Evolutionary conservation across 2,888 invertebrate species (phyloP).

Genomic region (Panzeria rudis): DNA sequence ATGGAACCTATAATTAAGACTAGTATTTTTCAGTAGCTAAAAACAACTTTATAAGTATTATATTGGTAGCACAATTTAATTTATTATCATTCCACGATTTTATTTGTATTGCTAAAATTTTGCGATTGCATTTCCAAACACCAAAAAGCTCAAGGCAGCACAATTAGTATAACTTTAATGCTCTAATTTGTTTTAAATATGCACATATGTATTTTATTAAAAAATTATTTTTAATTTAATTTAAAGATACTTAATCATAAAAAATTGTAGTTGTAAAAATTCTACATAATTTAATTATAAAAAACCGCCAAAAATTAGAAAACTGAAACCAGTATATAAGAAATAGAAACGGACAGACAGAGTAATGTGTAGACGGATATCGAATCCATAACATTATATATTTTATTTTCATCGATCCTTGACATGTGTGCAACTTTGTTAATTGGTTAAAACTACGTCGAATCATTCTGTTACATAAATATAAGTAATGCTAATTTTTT

Average conservation of each 20-base stretch:
- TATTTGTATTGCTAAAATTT: background rate
- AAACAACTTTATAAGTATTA: slow-evolving; percentile 15
- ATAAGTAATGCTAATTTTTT: too few relatives aligned
- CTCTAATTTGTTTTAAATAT: slow-evolving; percentile 31
- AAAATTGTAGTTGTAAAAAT: background rate
- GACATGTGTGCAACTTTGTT: too few relatives aligned
- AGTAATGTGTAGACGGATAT: too few relatives aligned
- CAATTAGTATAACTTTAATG: slow-evolving; percentile 42
- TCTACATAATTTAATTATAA: too few relatives aligned
- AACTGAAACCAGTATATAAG: too few relatives aligned
- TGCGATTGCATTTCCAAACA: slow-evolving; percentile 2
- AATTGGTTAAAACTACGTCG: too few relatives aligned
- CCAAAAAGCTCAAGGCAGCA: slow-evolving; percentile 13
- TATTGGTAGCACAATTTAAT: slow-evolving; percentile 21
- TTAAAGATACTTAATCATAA: background rate
- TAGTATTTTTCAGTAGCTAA: background rate
- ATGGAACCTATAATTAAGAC: slow-evolving; percentile 75
- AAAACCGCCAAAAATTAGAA: too few relatives aligned
- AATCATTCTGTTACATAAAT: too few relatives aligned
- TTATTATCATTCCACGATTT: slow-evolving; percentile 24
- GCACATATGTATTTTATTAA: background rate
- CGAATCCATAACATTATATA: too few relatives aligned
- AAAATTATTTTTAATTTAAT: background rate
- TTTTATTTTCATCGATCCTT: too few relatives aligned
- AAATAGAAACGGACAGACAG: too few relatives aligned